Evolutionary conservation across 2,888 invertebrate species (phyloP).

Genomic region (Drosophila mulleri): DNA sequence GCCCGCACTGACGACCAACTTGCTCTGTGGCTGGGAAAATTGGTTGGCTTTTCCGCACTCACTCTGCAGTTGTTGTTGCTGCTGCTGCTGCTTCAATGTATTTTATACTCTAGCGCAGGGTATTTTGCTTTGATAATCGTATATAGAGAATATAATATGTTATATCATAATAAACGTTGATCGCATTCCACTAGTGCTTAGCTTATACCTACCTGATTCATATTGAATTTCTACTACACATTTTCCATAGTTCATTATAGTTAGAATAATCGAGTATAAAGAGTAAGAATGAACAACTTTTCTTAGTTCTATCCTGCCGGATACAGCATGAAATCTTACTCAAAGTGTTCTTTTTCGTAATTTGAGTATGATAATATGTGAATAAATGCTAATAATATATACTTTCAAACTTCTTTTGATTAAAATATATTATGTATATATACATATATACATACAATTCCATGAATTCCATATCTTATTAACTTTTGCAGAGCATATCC

Average conservation of each 20-base stretch:
- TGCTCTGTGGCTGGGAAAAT: conserved; percentile 54
- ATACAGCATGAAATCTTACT: neutral
- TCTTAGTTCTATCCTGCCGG: neutral
- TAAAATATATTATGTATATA: too few species aligned
- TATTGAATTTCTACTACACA: too few species aligned
- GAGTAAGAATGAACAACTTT: too few species aligned
- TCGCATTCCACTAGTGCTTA: too few species aligned
- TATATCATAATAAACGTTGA: neutral
- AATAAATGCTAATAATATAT: too few species aligned
- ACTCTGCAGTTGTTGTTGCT: neutral
- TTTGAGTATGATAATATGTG: neutral
- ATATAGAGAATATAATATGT: neutral
- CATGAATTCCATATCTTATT: too few species aligned
- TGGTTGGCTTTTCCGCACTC: conserved; percentile 45
- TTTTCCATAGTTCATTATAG: too few species aligned
- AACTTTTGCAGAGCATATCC: neutral
- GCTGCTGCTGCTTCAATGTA: neutral
- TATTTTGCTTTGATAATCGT: neutral
- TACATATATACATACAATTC: too few species aligned
- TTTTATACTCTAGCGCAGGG: neutral
- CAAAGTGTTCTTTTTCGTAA: neutral
- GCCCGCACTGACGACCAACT: conserved; percentile 30
- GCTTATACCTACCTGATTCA: too few species aligned
- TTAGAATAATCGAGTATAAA: too few species aligned
- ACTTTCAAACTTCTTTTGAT: neutral